phyloP scores from a whole-genome alignment of 2,113 vertebrate species.

The Entelurus aequoreus region DNA sequence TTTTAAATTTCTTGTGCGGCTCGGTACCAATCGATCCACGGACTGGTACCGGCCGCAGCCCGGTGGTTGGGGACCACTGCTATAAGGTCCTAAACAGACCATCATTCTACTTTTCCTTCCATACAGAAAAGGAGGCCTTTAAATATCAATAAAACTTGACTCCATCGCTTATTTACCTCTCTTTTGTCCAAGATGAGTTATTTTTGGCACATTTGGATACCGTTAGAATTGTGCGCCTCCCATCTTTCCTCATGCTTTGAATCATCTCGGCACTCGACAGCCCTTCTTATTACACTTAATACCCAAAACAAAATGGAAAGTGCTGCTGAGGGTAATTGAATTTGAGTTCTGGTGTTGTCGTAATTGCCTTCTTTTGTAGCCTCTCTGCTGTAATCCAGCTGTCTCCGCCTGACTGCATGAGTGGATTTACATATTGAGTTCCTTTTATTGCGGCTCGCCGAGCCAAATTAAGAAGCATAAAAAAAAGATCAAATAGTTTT shows the following conservation, averaged over 20 bases:
- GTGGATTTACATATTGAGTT: conserved; percentile 58
- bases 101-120: too few species aligned
- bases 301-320: conserved; percentile 64
- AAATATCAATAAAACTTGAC: too few species aligned
- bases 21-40: too few species aligned
- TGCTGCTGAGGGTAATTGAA: conserved; percentile 57
- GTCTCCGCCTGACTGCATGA: conserved; percentile 48
- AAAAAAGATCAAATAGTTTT: neutral
- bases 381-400: conserved; percentile 59
- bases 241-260: conserved; percentile 42
- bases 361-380: conserved; percentile 63
- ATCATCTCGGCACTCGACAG: conserved; percentile 56
- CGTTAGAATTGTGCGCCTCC: conserved; percentile 10
- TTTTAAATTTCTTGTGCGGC: too few species aligned
- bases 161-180: too few species aligned
- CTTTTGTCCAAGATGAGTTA: conserved; percentile 22
- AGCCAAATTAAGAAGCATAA: neutral
- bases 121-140: too few species aligned
- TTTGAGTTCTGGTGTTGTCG: conserved; percentile 56
- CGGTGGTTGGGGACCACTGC: too few species aligned
- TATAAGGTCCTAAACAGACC: too few species aligned
- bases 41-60: too few species aligned
- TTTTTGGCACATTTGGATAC: neutral
- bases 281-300: conserved; percentile 56
- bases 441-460: conserved; percentile 18